These are phyloP conservation scores for Bambusicola thoracicus DNA, from an alignment of 2,113 vertebrate genomes.

Conservation along the genomic window DNA sequence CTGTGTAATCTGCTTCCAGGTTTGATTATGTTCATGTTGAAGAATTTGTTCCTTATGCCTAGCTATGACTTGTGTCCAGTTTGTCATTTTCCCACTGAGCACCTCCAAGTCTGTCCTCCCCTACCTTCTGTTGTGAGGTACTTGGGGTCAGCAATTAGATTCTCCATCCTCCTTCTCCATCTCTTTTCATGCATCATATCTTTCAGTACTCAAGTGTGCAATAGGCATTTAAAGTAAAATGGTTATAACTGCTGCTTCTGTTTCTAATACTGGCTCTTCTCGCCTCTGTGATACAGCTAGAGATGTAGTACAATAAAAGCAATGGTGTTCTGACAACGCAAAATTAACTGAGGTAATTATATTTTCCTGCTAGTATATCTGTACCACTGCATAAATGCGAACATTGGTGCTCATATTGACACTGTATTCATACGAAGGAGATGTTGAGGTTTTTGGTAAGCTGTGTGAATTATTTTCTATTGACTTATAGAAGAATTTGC, in stretches of 20 bases:
- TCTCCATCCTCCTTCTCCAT: too few species aligned
- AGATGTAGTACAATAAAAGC: neutral
- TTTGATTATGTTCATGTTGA: neutral
- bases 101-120: neutral
- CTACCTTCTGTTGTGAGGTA: neutral
- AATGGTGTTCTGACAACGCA: neutral
- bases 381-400: neutral
- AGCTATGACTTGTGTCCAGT: neutral
- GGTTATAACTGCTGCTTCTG: neutral
- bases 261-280: neutral
- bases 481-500: neutral
- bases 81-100: neutral
- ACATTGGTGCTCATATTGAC: neutral
- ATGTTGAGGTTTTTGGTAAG: neutral
- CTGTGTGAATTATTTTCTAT: neutral
- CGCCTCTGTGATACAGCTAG: neutral
- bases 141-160: neutral
- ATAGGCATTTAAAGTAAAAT: neutral
- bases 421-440: neutral
- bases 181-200: neutral
- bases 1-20: neutral
- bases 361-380: neutral
- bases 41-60: neutral
- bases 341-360: neutral
- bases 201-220: neutral